phyloP scores from a whole-genome alignment of 2,113 vertebrate genomes.

The Platysternon megacephalum region DNA sequence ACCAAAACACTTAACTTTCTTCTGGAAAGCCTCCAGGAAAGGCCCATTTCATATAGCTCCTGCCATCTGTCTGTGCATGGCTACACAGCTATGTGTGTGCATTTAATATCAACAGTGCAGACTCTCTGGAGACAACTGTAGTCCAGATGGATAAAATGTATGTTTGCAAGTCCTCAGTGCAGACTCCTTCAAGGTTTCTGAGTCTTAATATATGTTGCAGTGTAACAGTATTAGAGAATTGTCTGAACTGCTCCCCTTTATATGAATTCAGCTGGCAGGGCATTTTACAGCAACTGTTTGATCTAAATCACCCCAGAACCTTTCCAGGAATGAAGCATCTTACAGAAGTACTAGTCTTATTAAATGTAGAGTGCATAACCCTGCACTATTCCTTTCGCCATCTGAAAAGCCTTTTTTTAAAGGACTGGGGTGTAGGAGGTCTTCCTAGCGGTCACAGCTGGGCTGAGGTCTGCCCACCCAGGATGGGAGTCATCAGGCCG shows the following conservation, averaged over 20 bases:
- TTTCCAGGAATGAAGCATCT: background rate
- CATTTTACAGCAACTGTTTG: background rate
- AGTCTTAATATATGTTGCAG: background rate
- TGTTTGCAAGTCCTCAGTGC: background rate
- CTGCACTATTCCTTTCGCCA: background rate
- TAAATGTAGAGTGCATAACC: background rate
- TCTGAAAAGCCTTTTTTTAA: background rate
- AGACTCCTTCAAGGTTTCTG: background rate
- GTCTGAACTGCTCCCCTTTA: background rate
- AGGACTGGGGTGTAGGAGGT: background rate
- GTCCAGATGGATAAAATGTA: background rate
- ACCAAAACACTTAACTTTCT: fast-evolving
- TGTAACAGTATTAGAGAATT: background rate
- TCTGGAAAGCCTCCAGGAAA: background rate
- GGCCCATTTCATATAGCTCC: background rate
- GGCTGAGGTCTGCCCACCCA: background rate
- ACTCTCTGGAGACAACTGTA: background rate
- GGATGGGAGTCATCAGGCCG: background rate
- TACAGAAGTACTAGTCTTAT: background rate
- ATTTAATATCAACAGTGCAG: background rate
- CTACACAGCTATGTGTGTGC: background rate
- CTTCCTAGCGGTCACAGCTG: background rate
- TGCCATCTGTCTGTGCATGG: background rate
- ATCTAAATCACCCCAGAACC: background rate
- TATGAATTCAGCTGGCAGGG: background rate